Evolutionary conservation across 1,140 invertebrate species (phyloP).

Genomic region (Nebria ingens): DNA sequence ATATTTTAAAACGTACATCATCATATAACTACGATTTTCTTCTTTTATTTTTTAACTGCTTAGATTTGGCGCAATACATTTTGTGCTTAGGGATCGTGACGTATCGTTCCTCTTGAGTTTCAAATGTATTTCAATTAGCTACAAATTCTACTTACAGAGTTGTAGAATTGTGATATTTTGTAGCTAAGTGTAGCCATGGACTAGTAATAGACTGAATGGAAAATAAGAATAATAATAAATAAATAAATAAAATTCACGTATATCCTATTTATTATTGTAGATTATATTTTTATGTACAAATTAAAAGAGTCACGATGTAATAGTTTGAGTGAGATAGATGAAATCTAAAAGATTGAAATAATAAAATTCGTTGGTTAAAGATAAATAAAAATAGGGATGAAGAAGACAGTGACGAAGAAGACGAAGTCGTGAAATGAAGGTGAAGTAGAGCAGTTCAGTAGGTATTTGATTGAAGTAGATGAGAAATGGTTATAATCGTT

Average conservation of each 20-base stretch:
- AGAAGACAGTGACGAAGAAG: background rate
- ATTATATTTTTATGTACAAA: background rate
- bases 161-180: no score
- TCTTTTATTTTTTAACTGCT: no score
- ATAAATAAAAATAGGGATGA: background rate
- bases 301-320: constrained; percentile 2
- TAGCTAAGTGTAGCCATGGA: no score
- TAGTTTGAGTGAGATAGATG: background rate
- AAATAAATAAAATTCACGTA: background rate
- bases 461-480: background rate
- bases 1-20: no score
- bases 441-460: no score
- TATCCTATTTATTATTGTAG: constrained; percentile 4
- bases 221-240: background rate
- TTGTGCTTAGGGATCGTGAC: no score
- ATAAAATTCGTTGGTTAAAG: background rate
- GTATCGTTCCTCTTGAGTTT: no score
- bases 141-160: no score
- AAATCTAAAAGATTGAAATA: background rate
- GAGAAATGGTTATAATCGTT: constrained; percentile 40
- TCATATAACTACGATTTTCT: no score
- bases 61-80: no score
- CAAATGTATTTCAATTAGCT: no score
- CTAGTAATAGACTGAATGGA: no score
- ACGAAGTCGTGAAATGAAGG: background rate